Conservation (phyloP, 2,888 invertebrate genomes). For the Uloborus plumipes region DNA sequence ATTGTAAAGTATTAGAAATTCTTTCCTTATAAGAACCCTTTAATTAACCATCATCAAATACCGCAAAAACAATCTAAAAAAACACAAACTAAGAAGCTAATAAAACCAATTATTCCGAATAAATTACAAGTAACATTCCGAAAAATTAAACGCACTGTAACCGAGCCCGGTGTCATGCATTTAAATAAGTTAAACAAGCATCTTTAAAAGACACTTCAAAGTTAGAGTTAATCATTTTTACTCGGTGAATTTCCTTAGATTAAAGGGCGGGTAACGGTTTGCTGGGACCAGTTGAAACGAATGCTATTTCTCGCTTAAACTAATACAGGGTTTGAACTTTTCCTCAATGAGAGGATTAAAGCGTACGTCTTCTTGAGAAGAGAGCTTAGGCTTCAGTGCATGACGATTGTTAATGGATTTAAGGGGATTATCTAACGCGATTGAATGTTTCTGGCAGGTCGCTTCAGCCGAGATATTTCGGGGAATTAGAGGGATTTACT, state of each 20-base stretch:
- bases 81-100: too few relatives aligned
- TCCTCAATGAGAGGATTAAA: slow-evolving; percentile 49
- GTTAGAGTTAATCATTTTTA: slow-evolving; percentile 36
- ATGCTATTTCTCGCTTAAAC: background rate
- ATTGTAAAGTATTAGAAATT: too few relatives aligned
- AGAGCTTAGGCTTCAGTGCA: slow-evolving; percentile 21
- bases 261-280: background rate
- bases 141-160: too few relatives aligned
- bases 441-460: too few relatives aligned
- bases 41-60: too few relatives aligned
- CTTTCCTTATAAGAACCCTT: too few relatives aligned
- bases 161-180: slow-evolving; percentile 8
- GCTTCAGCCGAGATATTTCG: too few relatives aligned
- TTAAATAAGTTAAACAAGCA: slow-evolving; percentile 48
- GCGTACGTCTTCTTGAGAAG: slow-evolving; percentile 20
- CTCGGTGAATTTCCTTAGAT: slow-evolving; percentile 14
- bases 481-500: too few relatives aligned
- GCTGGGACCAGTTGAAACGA: background rate
- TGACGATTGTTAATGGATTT: slow-evolving; percentile 46
- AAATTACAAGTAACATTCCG: too few relatives aligned
- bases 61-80: too few relatives aligned
- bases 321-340: slow-evolving; percentile 23
- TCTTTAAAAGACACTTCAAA: slow-evolving; percentile 29
- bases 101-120: too few relatives aligned
- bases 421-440: slow-evolving; percentile 24